Percentiles rank a stretch among this genome's conserved stretches.
Conservation (phyloP, 2,888 invertebrate species). For the Nomada ruficornis region DNA sequence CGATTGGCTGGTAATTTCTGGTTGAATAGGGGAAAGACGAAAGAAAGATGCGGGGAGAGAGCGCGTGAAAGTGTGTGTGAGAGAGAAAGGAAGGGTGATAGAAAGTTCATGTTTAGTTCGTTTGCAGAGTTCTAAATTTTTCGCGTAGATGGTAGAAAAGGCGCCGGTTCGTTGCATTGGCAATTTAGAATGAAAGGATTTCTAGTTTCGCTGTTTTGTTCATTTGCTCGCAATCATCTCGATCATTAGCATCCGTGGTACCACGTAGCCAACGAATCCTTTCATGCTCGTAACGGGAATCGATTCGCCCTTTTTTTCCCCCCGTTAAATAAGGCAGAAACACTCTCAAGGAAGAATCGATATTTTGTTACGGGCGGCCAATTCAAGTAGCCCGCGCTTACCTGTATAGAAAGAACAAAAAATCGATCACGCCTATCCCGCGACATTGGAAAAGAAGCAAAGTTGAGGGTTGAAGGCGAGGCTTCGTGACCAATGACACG, state of each 20-base stretch:
- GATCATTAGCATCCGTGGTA: slow-evolving; percentile 16
- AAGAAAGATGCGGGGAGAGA: slow-evolving; percentile 10
- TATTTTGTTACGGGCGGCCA: slow-evolving; percentile 47
- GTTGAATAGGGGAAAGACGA: slow-evolving; percentile 30
- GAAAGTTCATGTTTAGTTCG: slow-evolving; percentile 60
- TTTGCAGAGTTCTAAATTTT: slow-evolving; percentile 63
- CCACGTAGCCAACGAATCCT: slow-evolving; percentile 40
- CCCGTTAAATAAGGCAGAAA: no score
- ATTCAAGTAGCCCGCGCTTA: slow-evolving; percentile 44
- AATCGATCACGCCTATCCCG: background rate
- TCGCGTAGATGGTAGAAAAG: slow-evolving; percentile 67
- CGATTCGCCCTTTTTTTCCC: background rate
- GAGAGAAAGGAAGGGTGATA: slow-evolving; percentile 46
- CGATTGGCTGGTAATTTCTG: slow-evolving; percentile 50
- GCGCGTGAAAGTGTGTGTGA: slow-evolving; percentile 13
- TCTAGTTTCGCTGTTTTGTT: slow-evolving; percentile 37
- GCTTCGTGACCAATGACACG: slow-evolving; percentile 73
- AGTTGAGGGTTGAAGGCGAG: slow-evolving; percentile 40
- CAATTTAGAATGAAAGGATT: slow-evolving; percentile 54
- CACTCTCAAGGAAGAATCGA: background rate
- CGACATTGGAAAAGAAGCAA: slow-evolving; percentile 12
- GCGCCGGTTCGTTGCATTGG: slow-evolving; percentile 60
- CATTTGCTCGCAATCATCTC: slow-evolving; percentile 24
- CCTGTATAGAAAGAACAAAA: background rate
- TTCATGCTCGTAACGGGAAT: slow-evolving; percentile 51